Percentiles rank a stretch among this genome's conserved stretches.
These are phyloP conservation scores for Bombus superbus DNA, from an alignment of 1,140 invertebrate species.

Conservation along the genomic window DNA sequence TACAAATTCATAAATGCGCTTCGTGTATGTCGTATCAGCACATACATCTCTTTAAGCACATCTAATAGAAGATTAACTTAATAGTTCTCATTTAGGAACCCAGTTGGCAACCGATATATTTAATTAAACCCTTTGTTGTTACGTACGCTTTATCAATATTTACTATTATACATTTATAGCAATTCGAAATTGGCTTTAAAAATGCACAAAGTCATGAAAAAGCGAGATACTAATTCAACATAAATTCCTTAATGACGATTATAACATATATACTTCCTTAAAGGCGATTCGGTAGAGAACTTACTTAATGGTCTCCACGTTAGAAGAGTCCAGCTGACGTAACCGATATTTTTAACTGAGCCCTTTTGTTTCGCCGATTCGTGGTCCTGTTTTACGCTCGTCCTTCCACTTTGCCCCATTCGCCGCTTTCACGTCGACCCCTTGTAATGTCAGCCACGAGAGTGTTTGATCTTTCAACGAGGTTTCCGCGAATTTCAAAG, in stretches of 20 bases:
- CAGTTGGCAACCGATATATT: too few species aligned
- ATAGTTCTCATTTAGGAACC: too few species aligned
- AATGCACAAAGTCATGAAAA: too few species aligned
- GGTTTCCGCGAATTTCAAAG: conserved; percentile 39
- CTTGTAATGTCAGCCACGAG: conserved; percentile 9
- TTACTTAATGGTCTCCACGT: conserved; percentile 29
- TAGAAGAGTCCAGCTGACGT: conserved; percentile 61
- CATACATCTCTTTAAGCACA: too few species aligned
- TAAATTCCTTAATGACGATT: neutral
- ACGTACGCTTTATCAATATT: too few species aligned
- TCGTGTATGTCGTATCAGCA: too few species aligned
- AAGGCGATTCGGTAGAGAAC: neutral
- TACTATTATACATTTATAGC: too few species aligned
- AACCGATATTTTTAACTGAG: conserved; percentile 69
- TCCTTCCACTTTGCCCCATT: conserved; percentile 12
- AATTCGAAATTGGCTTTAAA: too few species aligned
- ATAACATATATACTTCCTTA: neutral
- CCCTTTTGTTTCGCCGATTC: conserved; percentile 53
- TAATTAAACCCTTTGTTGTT: too few species aligned
- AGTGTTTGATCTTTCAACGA: conserved; percentile 24
- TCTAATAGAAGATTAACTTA: too few species aligned
- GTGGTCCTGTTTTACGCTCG: conserved; percentile 22
- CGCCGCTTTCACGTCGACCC: conserved; percentile 12
- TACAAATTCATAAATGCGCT: too few species aligned
- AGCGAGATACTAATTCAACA: neutral